phyloP scores from a whole-genome alignment of 2,797 vertebrate genomes.

The Onychomys torridus region DNA sequence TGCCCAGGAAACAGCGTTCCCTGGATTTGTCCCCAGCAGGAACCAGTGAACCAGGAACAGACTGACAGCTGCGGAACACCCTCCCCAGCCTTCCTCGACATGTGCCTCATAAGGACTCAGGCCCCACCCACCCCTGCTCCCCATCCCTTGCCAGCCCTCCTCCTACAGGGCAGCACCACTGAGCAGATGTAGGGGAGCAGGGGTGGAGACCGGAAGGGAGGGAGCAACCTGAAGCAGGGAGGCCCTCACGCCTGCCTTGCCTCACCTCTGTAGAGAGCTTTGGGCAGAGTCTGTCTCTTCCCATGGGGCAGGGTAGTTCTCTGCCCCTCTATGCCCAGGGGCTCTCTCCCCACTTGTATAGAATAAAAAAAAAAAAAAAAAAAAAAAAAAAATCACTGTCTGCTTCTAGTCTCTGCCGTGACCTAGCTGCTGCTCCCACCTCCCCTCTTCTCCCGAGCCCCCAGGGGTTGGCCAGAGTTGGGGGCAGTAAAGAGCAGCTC shows the following conservation, averaged over 20 bases:
- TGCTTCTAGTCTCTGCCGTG: constrained; percentile 55
- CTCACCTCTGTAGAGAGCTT: constrained; percentile 52
- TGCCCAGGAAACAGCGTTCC: constrained; percentile 55
- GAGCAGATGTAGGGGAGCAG: constrained; percentile 4
- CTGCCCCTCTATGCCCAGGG: constrained; percentile 74
- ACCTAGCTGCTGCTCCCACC: constrained; percentile 5
- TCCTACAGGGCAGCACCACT: constrained; percentile 5
- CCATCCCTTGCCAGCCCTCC: constrained; percentile 41
- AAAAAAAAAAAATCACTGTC: constrained; percentile 75
- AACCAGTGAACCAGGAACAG: constrained; percentile 81
- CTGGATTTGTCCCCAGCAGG: constrained; percentile 78
- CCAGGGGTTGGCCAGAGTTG: not conserved
- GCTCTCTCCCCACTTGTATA: constrained; percentile 79
- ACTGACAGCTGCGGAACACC: constrained; percentile 67
- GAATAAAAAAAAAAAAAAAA: constrained; percentile 79
- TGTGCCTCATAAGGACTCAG: constrained; percentile 81
- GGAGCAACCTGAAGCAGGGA: constrained; percentile 65
- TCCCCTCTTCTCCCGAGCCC: not conserved
- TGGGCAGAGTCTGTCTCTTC: constrained; percentile 49
- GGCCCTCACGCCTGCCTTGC: constrained; percentile 35
- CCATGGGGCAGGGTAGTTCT: constrained; percentile 60
- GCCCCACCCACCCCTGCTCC: not conserved
- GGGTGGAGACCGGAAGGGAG: constrained; percentile 46
- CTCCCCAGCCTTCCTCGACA: constrained; percentile 68
- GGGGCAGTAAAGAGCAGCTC: not conserved